phyloP scores from a whole-genome alignment of 2,797 vertebrate genomes.

The Echeneis naucrates region DNA sequence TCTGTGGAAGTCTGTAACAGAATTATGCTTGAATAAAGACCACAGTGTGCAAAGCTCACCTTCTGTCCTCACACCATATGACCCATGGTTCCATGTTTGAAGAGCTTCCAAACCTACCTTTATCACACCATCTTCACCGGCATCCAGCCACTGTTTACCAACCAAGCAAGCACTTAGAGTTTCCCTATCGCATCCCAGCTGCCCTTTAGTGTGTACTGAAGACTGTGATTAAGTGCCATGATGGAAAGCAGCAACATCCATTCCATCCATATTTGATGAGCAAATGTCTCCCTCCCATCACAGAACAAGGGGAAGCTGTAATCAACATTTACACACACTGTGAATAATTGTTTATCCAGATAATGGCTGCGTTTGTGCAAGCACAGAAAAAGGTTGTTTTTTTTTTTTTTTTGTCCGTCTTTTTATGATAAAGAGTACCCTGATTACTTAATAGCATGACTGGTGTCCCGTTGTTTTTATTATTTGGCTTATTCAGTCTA shows the following conservation, averaged over 20 bases:
- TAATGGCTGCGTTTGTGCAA: constrained; percentile 76
- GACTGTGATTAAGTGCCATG: constrained; percentile 72
- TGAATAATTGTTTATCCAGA: constrained; percentile 78
- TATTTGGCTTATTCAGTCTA: constrained; percentile 41
- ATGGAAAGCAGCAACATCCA: constrained; percentile 73
- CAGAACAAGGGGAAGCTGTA: constrained; percentile 75
- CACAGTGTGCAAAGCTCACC: neutral
- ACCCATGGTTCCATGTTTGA: neutral
- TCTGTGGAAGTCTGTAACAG: constrained; percentile 7
- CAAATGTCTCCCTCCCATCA: constrained; percentile 64
- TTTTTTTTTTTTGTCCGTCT: constrained; percentile 22
- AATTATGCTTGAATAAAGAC: neutral
- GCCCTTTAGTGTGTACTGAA: constrained; percentile 58
- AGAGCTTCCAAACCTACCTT: neutral
- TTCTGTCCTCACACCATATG: neutral
- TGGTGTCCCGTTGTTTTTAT: constrained; percentile 54
- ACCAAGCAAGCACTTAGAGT: constrained; percentile 35
- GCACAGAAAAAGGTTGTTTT: constrained; percentile 51
- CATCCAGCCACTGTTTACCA: constrained; percentile 35
- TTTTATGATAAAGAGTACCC: constrained; percentile 58
- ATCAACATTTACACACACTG: constrained; percentile 78
- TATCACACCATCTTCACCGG: neutral
- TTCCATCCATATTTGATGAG: constrained; percentile 83
- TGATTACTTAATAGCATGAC: constrained; percentile 72
- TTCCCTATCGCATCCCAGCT: constrained; percentile 28